Evolutionary conservation across 2,113 vertebrate genomes (phyloP).

Genomic region (Hemichromis elongatus): DNA sequence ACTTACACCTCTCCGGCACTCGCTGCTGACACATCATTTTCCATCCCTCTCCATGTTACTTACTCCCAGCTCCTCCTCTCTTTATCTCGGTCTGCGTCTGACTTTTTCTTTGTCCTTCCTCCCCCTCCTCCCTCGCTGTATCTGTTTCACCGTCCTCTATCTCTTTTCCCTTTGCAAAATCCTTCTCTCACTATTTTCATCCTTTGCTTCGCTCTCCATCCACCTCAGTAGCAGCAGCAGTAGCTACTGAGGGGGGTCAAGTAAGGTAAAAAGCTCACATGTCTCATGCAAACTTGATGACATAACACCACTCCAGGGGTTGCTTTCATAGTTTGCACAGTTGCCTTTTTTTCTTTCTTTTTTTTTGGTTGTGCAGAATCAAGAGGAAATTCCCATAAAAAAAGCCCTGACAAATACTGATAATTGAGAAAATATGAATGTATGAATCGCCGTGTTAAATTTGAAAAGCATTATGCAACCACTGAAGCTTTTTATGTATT

Average conservation of each 20-base stretch:
- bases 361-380: background rate
- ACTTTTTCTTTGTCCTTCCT: slow-evolving; percentile 64
- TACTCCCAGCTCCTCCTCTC: slow-evolving; percentile 45
- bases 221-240: slow-evolving; percentile 57
- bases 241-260: slow-evolving; percentile 63
- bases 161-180: slow-evolving; percentile 57
- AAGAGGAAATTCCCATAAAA: background rate
- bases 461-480: background rate
- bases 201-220: slow-evolving; percentile 30
- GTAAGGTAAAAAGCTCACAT: slow-evolving; percentile 49
- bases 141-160: slow-evolving; percentile 60
- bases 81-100: slow-evolving; percentile 59
- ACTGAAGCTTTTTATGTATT: background rate
- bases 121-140: slow-evolving; percentile 25
- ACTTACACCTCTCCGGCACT: slow-evolving; percentile 57
- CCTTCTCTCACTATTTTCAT: slow-evolving; percentile 51
- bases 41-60: slow-evolving; percentile 43
- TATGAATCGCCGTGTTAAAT: background rate
- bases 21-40: slow-evolving; percentile 63
- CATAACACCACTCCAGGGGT: slow-evolving; percentile 11
- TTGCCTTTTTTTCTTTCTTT: background rate
- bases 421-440: background rate
- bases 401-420: background rate
- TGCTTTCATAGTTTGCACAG: slow-evolving; percentile 1
- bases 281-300: slow-evolving; percentile 26